phyloP scores from a whole-genome alignment of 2,888 invertebrate genomes.

The Hypercompe scribonia region DNA sequence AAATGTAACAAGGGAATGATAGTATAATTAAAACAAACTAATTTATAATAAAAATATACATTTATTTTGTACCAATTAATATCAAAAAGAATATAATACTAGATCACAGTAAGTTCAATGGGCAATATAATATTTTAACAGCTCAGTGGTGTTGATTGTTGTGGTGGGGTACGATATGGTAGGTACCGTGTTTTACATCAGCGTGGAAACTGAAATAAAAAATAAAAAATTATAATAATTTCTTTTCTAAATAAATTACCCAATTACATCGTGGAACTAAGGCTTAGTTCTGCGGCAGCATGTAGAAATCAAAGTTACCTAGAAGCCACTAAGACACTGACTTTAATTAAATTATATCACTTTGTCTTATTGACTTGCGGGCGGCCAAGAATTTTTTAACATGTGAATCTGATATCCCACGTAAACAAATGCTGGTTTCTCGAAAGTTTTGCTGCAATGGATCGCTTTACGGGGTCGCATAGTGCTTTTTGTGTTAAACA shows the following conservation, averaged over 20 bases:
- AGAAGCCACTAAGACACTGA: background rate
- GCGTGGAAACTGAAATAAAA: constrained; percentile 74
- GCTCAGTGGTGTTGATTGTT: constrained; percentile 55
- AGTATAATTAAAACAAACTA: background rate
- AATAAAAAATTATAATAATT: background rate
- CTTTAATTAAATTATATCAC: background rate
- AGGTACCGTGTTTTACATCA: constrained; percentile 76
- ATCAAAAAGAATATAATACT: constrained; percentile 16
- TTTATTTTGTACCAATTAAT: constrained; percentile 21
- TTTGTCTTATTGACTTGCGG: background rate
- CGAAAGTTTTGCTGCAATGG: no score
- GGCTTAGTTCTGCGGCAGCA: background rate
- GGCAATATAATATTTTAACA: background rate
- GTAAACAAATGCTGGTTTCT: no score
- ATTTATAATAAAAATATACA: background rate
- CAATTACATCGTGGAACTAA: background rate
- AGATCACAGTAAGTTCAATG: constrained; percentile 15
- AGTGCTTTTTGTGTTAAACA: no score
- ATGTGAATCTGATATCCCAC: no score
- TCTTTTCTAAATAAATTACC: background rate
- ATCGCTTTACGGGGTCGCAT: no score
- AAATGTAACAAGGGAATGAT: no score
- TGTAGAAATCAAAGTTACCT: background rate
- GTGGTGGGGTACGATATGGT: constrained; percentile 72
- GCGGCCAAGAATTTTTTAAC: no score